Base-by-base conservation (phyloP, 2,113 vertebrate genomes). In the Melanotaenia duboulayi region DNA sequence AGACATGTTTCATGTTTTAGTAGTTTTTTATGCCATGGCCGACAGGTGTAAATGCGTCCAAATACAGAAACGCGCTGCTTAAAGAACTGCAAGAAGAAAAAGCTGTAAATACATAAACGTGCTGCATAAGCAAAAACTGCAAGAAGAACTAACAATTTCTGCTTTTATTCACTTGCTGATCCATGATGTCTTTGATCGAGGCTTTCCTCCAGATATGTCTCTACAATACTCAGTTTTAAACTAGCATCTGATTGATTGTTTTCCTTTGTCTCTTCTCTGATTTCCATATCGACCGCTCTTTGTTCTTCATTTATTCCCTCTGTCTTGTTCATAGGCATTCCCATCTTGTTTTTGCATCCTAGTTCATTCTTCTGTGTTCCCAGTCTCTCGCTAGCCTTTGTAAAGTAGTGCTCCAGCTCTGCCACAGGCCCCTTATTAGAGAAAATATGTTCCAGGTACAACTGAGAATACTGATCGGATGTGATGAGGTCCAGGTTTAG, bases 401-500 rank as follows among this genome's bases (percentile, higher is more conserved):
- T 56, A 22, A 92, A 92, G 71, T 87, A 88, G 50, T 54, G 62
- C 78, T 87, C 42, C 68, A 92, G 77, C 58, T 83, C 48, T 11
- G 80, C 75, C 59, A 90, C 70, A 0, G 90, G 90, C 4, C 87
- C 87, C 5, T 82, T 44, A 11, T 44, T 46, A 4, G 90, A 85
- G 76, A 92, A 90, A 22, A 92, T 25, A 12, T 52, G 74, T 20
- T 89, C 81, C 61, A 92, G 28, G 68, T 92, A 93, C 13, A 82
- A 87, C 79, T 86, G 66, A 23, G 84, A 20, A 35, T 88, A 92
- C 22, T 82, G 82, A 68, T 90, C 86, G 8, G 88, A 83, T 42
- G 90, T 74, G 82, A 90, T 85, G 46, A 87, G 78, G 74, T 89
- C 79, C 57, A 83, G 59, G 81, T 81, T 71, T 8, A 88, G 16